Conservation (phyloP, 2,797 vertebrate species). For the Cossypha dichroa region DNA sequence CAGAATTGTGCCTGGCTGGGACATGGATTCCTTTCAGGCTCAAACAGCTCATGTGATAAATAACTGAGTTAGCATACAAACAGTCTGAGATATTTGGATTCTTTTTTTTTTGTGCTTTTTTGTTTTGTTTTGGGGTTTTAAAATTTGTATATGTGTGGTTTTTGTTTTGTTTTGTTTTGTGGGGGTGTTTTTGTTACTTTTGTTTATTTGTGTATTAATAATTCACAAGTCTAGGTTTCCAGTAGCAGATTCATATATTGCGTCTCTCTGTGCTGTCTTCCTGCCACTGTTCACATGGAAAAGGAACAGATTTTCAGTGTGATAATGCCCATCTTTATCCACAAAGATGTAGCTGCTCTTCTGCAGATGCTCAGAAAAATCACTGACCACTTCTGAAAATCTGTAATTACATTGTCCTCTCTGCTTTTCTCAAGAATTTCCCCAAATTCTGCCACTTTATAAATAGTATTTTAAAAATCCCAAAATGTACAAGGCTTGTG, state of each 20-base stretch:
- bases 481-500: not conserved
- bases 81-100: not conserved
- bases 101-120: not conserved
- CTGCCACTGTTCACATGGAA: not conserved
- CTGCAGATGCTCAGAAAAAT: not conserved
- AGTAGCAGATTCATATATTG: not conserved
- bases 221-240: not conserved
- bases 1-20: not conserved
- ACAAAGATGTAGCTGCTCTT: not conserved
- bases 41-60: not conserved
- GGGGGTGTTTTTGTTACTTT: not conserved
- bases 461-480: not conserved
- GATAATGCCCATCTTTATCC: not conserved
- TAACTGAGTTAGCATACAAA: not conserved
- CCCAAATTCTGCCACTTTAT: not conserved
- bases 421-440: not conserved
- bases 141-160: rapidly evolving
- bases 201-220: not conserved
- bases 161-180: not conserved
- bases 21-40: not conserved
- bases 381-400: not conserved
- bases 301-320: not conserved
- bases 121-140: not conserved
- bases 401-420: not conserved
- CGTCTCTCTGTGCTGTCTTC: not conserved